phyloP scores from a whole-genome alignment of 2,888 invertebrate species.

The Drosophila mercatorum region DNA sequence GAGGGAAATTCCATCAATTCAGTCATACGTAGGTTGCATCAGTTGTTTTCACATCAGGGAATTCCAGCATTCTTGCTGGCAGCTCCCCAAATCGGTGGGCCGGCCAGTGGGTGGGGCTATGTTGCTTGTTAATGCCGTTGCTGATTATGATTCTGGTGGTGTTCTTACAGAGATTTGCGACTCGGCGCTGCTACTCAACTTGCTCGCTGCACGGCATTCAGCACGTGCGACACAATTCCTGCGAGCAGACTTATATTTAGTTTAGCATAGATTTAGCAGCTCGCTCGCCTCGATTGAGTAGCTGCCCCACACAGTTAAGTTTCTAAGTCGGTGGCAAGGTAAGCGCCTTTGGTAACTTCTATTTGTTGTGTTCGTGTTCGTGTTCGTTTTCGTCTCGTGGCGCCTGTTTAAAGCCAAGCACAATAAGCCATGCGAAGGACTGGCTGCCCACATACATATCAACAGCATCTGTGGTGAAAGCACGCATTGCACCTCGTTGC shows the following conservation, averaged over 20 bases:
- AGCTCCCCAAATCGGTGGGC: not conserved
- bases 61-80: no score
- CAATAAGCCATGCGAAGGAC: conserved; percentile 1
- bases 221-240: conserved; percentile 91
- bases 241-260: conserved; percentile 94
- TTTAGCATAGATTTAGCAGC: conserved; percentile 80
- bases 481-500: conserved; percentile 35
- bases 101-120: not conserved
- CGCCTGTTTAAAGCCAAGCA: conserved; percentile 24
- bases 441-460: conserved; percentile 4
- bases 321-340: conserved; percentile 67
- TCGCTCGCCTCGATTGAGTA: conserved; percentile 18
- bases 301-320: conserved; percentile 20
- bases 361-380: conserved; percentile 49
- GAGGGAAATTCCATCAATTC: no score
- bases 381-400: conserved; percentile 45
- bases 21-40: no score
- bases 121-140: conserved; percentile 38
- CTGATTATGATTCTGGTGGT: conserved; percentile 62
- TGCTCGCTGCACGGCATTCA: conserved; percentile 90
- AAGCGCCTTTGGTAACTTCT: conserved; percentile 55
- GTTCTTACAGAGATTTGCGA: conserved; percentile 89
- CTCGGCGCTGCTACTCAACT: conserved; percentile 92
- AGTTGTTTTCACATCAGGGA: not conserved
- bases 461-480: conserved; percentile 1